phyloP scores from a whole-genome alignment of 2,888 invertebrate genomes.

The Marasmarcha lunaedactyla region DNA sequence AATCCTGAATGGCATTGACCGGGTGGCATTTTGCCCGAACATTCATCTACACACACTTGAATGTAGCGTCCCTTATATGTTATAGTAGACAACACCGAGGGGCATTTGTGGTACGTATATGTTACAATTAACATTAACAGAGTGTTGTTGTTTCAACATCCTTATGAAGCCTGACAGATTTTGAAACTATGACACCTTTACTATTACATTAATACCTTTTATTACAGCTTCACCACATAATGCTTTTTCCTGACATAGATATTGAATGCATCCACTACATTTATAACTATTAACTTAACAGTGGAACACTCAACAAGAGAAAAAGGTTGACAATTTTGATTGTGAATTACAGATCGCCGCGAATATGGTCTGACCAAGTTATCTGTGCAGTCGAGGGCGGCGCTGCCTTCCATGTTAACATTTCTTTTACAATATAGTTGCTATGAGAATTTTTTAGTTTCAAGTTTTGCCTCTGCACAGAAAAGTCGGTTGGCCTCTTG shows the following conservation, averaged over 20 bases:
- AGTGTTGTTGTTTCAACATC: constrained; percentile 9
- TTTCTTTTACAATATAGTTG: too few relatives aligned
- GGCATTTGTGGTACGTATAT: too few relatives aligned
- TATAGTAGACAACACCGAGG: too few relatives aligned
- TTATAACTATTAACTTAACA: constrained; percentile 1
- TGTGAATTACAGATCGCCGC: background rate
- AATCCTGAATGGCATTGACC: too few relatives aligned
- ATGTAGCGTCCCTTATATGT: too few relatives aligned
- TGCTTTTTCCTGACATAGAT: constrained; percentile 6
- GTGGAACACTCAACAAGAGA: background rate
- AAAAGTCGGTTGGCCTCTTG: too few relatives aligned
- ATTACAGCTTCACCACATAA: constrained; percentile 20
- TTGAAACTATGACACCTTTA: constrained; percentile 2
- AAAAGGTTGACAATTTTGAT: background rate
- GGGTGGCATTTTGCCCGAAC: too few relatives aligned
- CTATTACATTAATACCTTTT: constrained; percentile 13
- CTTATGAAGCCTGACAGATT: too few relatives aligned
- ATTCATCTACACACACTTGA: too few relatives aligned
- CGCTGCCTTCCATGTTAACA: too few relatives aligned
- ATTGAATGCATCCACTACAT: constrained; percentile 3
- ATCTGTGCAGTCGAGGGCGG: too few relatives aligned
- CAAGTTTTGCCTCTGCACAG: background rate
- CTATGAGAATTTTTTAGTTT: too few relatives aligned
- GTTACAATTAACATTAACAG: background rate
- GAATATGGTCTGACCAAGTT: background rate